Conservation (phyloP, 2,113 vertebrate species). For the Dasyprocta punctata region DNA sequence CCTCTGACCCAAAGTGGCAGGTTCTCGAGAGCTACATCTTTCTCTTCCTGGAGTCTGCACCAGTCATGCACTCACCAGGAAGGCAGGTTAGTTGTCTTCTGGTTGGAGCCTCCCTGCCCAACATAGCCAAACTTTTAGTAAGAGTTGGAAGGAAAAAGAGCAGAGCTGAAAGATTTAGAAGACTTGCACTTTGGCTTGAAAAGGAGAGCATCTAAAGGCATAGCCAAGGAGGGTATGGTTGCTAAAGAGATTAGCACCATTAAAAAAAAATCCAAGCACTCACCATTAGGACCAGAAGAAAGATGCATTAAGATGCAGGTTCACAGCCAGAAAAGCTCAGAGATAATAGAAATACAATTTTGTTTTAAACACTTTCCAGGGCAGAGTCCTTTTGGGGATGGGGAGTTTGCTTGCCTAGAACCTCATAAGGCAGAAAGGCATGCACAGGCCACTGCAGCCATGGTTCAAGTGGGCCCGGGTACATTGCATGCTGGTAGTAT, state of each 20-base stretch:
- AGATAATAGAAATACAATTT: background rate
- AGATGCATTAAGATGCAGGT: background rate
- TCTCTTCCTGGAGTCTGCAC: no score
- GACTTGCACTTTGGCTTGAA: background rate
- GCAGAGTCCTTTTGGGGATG: background rate
- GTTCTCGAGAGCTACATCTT: no score
- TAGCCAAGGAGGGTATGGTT: background rate
- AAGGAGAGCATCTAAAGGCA: background rate
- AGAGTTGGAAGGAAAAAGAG: background rate
- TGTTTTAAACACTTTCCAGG: background rate
- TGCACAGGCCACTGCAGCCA: background rate
- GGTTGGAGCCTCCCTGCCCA: no score
- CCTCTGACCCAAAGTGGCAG: no score
- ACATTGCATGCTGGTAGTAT: background rate
- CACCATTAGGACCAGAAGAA: background rate
- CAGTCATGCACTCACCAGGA: no score
- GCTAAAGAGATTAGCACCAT: background rate
- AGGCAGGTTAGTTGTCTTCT: no score
- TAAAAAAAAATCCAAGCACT: background rate
- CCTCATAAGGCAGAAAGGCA: background rate
- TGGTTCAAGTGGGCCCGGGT: background rate
- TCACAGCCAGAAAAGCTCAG: background rate
- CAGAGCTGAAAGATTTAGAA: background rate
- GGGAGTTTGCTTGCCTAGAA: background rate
- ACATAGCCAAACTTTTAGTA: no score